phyloP scores from a whole-genome alignment of 1,140 invertebrate species.

The Brachionus calyciflorus region DNA sequence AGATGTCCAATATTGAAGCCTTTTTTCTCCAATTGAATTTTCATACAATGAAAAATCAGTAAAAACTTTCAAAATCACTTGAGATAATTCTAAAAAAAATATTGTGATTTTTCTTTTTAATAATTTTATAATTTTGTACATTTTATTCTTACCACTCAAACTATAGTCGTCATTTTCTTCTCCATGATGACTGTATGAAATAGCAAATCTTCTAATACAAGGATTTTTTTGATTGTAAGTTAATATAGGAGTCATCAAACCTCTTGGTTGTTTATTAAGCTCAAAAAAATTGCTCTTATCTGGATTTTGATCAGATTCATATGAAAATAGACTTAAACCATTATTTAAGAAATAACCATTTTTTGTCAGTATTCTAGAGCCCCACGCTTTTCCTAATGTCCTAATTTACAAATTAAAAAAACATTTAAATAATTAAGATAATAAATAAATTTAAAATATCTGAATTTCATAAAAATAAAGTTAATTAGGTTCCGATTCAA shows the following conservation, averaged over 20 bases:
- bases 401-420: not conserved
- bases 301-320: not conserved
- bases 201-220: constrained; percentile 28
- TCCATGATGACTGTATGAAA: constrained; percentile 22
- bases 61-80: not conserved
- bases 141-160: not conserved
- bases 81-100: constrained; percentile 17
- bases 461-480: too few relatives aligned
- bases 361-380: not conserved
- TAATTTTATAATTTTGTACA: not conserved
- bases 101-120: not conserved
- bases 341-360: constrained; percentile 40
- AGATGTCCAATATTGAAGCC: not conserved
- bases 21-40: not conserved
- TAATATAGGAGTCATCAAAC: constrained; percentile 31
- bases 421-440: too few relatives aligned
- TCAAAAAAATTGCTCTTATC: not conserved
- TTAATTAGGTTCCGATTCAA: too few relatives aligned
- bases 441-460: too few relatives aligned
- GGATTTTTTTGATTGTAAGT: constrained; percentile 37
- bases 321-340: constrained; percentile 37
- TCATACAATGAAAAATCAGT: constrained; percentile 40
- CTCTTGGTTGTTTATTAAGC: constrained; percentile 16
- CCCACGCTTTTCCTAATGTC: constrained; percentile 15
- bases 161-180: not conserved